phyloP scores from a whole-genome alignment of 1,140 invertebrate species.

The Bicyclus anynana region DNA sequence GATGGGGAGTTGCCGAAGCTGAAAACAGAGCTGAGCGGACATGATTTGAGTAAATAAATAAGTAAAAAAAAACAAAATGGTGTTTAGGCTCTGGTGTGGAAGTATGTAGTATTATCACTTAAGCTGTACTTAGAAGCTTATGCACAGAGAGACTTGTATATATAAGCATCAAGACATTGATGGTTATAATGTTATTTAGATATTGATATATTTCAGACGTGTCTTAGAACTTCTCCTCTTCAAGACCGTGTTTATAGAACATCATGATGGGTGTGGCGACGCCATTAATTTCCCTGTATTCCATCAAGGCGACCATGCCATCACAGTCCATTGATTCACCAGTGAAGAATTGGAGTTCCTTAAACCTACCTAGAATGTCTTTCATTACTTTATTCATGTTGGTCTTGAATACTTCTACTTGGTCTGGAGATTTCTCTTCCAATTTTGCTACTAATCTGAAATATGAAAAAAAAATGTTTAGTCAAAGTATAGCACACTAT shows the following conservation, averaged over 20 bases:
- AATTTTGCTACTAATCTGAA: conserved; percentile 88
- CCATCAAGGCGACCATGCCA: conserved; percentile 94
- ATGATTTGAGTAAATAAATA: conserved; percentile 72
- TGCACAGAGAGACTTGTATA: background rate
- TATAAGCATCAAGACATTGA: background rate
- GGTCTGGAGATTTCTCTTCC: conserved; percentile 87
- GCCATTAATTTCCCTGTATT: conserved; percentile 94
- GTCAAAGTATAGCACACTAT: background rate
- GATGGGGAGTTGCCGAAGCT: conserved; percentile 56
- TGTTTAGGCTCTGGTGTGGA: conserved; percentile 40
- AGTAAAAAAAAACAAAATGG: conserved; percentile 52
- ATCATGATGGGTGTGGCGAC: conserved; percentile 90
- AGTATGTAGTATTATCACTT: conserved; percentile 11
- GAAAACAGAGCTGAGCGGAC: conserved; percentile 42
- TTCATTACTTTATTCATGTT: conserved; percentile 98
- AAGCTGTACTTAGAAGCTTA: conserved; percentile 8
- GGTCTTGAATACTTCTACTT: conserved; percentile 92
- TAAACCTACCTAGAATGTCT: conserved; percentile 93
- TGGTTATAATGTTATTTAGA: background rate
- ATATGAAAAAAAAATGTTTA: conserved; percentile 27
- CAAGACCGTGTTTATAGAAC: conserved; percentile 97
- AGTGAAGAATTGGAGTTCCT: conserved; percentile 96
- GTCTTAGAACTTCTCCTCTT: conserved; percentile 94
- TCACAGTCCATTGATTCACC: conserved; percentile 97
- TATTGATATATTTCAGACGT: background rate